Conservation (phyloP, 2,113 vertebrate genomes). For the Pipa parva region DNA sequence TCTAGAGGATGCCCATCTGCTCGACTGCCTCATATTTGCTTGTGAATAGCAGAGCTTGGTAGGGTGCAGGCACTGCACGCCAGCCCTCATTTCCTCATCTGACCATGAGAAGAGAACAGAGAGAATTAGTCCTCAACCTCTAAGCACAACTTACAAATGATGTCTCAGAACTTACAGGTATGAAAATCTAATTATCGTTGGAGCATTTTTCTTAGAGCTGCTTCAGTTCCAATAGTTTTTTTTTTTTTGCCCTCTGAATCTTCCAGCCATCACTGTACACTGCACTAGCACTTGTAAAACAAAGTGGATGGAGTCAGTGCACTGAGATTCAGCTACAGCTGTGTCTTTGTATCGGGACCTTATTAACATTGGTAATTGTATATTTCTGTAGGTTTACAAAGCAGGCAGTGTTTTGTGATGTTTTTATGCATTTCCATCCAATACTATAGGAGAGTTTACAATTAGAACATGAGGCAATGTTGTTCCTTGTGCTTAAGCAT, state of each 20-base stretch:
- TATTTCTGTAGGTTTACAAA: background rate
- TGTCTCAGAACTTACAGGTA: slow-evolving; percentile 24
- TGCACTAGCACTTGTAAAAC: background rate
- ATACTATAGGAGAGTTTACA: background rate
- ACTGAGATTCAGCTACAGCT: background rate
- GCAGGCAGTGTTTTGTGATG: background rate
- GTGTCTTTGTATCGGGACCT: background rate
- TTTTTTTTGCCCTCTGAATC: background rate
- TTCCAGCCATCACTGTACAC: background rate
- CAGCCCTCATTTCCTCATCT: slow-evolving; percentile 37
- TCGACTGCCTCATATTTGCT: slow-evolving; percentile 58
- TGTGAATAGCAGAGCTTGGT: slow-evolving; percentile 56
- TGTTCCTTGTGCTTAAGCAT: background rate
- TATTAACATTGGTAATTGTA: background rate
- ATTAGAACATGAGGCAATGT: background rate
- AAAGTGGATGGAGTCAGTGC: background rate
- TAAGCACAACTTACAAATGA: background rate
- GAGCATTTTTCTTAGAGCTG: background rate
- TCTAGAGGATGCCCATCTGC: slow-evolving; percentile 58
- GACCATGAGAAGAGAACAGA: slow-evolving; percentile 15
- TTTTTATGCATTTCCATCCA: background rate
- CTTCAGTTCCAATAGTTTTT: background rate
- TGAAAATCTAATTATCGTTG: background rate
- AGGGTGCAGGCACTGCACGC: slow-evolving; percentile 43
- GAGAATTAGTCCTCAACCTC: slow-evolving; percentile 29